These are phyloP conservation scores for Streptopelia turtur DNA, from an alignment of 2,797 vertebrate species.

Conservation along the genomic window DNA sequence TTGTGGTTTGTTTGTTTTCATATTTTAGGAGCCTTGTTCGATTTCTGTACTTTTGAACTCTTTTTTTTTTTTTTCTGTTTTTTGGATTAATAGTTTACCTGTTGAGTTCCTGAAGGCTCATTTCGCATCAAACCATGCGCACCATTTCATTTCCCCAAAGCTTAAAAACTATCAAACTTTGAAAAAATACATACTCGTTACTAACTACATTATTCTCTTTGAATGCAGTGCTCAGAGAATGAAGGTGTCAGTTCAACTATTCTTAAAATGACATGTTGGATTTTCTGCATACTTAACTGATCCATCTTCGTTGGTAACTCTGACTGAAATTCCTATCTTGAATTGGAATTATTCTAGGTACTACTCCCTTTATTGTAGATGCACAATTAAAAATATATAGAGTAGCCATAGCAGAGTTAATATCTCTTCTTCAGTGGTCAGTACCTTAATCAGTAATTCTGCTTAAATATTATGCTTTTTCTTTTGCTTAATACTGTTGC, in stretches of 20 bases:
- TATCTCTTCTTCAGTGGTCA: background rate
- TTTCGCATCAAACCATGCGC: background rate
- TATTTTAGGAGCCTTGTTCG: background rate
- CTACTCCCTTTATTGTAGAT: background rate
- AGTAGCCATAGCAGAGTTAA: background rate
- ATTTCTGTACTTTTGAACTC: background rate
- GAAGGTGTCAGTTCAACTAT: background rate
- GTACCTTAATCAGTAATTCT: background rate
- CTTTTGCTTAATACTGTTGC: background rate
- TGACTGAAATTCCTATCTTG: background rate
- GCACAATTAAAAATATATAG: background rate
- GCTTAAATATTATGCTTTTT: background rate
- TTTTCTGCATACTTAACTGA: background rate
- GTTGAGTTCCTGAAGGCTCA: background rate
- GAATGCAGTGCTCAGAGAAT: background rate
- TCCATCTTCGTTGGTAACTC: background rate
- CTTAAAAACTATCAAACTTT: background rate
- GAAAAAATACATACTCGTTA: background rate
- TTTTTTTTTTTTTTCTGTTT: background rate
- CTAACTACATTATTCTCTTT: background rate
- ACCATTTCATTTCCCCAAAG: background rate
- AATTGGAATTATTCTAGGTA: background rate
- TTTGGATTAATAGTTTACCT: background rate
- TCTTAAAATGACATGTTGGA: background rate
- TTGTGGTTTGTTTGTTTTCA: fast-evolving